A percentile compares a stretch with the other conserved stretches of the same genome.
These are phyloP conservation scores for Dione juno DNA, from an alignment of 2,888 invertebrate genomes.

Conservation along the genomic window DNA sequence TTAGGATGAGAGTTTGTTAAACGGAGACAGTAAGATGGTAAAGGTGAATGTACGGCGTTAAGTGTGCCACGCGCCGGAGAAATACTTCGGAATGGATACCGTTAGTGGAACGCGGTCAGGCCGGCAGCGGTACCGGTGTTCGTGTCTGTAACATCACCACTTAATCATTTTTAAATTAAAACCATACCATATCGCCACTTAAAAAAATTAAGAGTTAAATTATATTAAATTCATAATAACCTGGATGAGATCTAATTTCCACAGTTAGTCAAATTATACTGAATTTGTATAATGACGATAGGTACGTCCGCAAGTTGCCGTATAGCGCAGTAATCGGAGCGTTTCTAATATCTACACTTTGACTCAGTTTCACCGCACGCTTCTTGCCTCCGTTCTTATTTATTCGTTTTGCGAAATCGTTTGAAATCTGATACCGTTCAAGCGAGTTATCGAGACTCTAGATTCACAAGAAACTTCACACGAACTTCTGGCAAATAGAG, in stretches of 20 bases:
- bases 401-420: constrained; percentile 83
- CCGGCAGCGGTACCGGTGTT: constrained; percentile 70
- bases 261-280: not conserved
- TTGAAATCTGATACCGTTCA: constrained; percentile 82
- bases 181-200: constrained; percentile 5
- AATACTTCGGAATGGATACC: constrained; percentile 81
- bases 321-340: constrained; percentile 79
- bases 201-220: not conserved
- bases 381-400: constrained; percentile 81
- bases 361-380: constrained; percentile 82
- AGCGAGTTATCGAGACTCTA: constrained; percentile 67
- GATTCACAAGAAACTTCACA: constrained; percentile 78
- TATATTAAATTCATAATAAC: not conserved
- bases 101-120: constrained; percentile 83
- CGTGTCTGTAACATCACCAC: constrained; percentile 58
- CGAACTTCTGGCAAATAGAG: constrained; percentile 66
- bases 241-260: not conserved
- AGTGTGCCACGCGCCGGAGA: constrained; percentile 81
- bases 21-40: constrained; percentile 69
- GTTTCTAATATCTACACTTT: constrained; percentile 83
- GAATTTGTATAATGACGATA: constrained; percentile 20
- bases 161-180: constrained; percentile 40
- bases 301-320: constrained; percentile 43
- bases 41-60: constrained; percentile 82
- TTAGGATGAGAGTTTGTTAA: constrained; percentile 42